phyloP scores from a whole-genome alignment of 2,113 vertebrate species.

The Craseonycteris thonglongyai region DNA sequence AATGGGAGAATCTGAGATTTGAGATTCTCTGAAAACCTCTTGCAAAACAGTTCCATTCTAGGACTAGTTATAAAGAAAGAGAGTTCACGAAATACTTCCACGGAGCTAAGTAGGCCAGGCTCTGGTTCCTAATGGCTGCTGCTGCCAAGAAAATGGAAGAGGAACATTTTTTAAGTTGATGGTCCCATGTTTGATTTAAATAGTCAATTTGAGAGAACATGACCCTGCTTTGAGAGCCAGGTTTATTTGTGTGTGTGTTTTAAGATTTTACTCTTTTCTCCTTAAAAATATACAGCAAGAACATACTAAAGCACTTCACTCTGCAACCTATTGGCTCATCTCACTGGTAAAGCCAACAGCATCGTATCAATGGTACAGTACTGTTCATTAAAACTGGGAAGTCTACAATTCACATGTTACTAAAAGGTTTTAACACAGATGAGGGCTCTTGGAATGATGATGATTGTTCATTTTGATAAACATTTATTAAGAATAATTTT shows the following conservation, averaged over 20 bases:
- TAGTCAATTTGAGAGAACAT: not conserved
- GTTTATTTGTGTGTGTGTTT: not conserved
- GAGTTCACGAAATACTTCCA: not conserved
- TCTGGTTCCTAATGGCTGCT: not conserved
- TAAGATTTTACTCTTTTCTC: not conserved
- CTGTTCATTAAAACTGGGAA: not conserved
- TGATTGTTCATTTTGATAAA: not conserved
- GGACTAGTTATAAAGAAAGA: not conserved
- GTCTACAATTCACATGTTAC: not conserved
- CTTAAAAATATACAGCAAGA: not conserved
- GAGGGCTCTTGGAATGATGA: not conserved
- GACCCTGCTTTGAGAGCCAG: not conserved
- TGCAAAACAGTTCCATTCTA: not conserved
- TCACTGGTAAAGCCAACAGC: not conserved
- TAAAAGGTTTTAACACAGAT: not conserved
- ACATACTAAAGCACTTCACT: not conserved
- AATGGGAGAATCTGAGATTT: not conserved
- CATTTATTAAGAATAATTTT: not conserved
- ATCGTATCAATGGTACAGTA: not conserved
- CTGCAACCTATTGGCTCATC: not conserved
- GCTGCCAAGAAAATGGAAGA: not conserved
- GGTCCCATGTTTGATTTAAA: not conserved
- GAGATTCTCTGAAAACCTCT: not conserved
- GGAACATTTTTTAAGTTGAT: not conserved
- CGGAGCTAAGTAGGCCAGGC: not conserved